Conservation (phyloP, 2,797 vertebrate species). For the Podarcis lilfordi region DNA sequence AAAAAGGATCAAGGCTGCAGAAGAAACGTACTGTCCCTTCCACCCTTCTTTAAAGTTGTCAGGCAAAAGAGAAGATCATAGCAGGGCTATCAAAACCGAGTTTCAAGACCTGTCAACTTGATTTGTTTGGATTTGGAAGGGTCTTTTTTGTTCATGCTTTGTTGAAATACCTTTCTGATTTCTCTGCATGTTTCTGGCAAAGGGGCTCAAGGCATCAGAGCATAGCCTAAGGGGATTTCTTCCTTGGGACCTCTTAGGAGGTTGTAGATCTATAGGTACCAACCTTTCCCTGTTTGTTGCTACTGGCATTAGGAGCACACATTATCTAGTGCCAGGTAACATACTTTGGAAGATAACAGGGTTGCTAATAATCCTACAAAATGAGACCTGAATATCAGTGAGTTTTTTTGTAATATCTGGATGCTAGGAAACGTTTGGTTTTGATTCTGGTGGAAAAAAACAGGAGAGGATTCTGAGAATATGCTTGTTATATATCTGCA, state of each 20-base stretch:
- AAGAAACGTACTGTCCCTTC: background rate
- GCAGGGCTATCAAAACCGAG: conserved; percentile 11
- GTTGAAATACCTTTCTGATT: background rate
- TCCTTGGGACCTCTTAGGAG: conserved; percentile 9
- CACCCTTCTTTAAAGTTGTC: conserved; percentile 34
- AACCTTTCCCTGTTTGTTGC: background rate
- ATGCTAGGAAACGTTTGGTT: background rate
- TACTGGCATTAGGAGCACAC: conserved; percentile 19
- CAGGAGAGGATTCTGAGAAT: background rate
- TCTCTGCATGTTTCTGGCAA: conserved; percentile 22
- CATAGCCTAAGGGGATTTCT: conserved; percentile 38
- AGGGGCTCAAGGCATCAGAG: conserved; percentile 22
- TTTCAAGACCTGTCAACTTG: conserved; percentile 30
- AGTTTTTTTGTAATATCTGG: background rate
- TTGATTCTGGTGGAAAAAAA: background rate
- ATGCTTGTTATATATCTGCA: background rate
- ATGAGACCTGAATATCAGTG: background rate
- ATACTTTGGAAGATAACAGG: background rate
- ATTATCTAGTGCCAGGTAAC: conserved; percentile 9
- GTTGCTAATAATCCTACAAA: background rate
- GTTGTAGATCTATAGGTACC: conserved; percentile 7
- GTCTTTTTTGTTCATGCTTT: conserved; percentile 28
- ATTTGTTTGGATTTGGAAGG: conserved; percentile 27
- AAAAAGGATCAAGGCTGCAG: conserved; percentile 28
- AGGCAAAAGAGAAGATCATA: conserved; percentile 38